These are phyloP conservation scores for Malurus alboscapulatus DNA, from an alignment of 2,113 vertebrate species.

Conservation along the genomic window DNA sequence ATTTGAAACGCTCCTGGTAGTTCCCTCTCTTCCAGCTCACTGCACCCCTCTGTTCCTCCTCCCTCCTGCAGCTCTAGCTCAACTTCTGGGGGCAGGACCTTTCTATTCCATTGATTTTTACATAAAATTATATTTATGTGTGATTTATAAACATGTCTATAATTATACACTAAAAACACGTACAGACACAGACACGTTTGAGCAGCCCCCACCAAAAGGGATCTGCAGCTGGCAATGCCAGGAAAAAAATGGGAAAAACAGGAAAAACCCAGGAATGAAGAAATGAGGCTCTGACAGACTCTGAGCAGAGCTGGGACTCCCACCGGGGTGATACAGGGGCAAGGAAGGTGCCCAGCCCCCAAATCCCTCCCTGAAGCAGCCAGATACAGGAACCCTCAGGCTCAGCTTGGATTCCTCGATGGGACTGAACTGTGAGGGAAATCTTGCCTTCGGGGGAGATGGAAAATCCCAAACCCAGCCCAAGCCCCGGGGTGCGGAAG, in stretches of 20 bases:
- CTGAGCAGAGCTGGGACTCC: rapidly evolving
- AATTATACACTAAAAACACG: rapidly evolving
- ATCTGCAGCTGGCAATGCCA: neutral
- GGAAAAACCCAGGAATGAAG: rapidly evolving
- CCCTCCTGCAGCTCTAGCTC: neutral
- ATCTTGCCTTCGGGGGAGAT: neutral
- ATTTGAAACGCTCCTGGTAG: rapidly evolving
- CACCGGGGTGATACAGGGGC: neutral
- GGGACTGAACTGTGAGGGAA: neutral
- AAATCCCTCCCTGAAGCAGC: neutral
- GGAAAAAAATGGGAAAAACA: too few species aligned
- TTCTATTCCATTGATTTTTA: rapidly evolving
- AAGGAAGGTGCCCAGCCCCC: neutral
- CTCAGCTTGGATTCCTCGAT: rapidly evolving
- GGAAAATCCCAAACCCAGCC: neutral
- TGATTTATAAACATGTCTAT: rapidly evolving
- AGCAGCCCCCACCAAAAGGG: neutral
- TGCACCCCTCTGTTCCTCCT: neutral
- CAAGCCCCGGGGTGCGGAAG: neutral
- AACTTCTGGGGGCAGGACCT: neutral
- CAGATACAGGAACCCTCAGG: rapidly evolving
- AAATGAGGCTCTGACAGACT: rapidly evolving
- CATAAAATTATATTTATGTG: rapidly evolving
- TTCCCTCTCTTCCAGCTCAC: too few species aligned
- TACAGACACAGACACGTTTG: rapidly evolving